Evolutionary conservation across 37 sponge, comb jelly and placozoan genomes (phyloP).

Genomic region (Spongia lamella): DNA sequence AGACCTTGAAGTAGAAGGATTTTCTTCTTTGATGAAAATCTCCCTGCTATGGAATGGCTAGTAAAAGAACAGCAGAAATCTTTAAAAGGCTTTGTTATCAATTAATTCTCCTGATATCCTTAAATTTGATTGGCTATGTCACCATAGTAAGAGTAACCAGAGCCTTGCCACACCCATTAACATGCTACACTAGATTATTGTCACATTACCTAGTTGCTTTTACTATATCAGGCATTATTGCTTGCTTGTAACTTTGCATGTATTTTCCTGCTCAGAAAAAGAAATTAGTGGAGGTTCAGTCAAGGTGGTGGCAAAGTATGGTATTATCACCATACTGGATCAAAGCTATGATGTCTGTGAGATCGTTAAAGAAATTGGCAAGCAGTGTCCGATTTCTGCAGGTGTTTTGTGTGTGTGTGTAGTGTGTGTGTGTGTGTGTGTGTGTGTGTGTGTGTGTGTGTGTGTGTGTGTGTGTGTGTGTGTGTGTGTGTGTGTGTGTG

Average conservation of each 20-base stretch:
- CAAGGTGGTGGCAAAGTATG: not conserved
- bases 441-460: not conserved
- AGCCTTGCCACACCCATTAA: too few relatives aligned
- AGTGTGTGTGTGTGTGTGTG: not conserved
- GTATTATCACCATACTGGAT: constrained; percentile 30
- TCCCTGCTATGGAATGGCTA: too few relatives aligned
- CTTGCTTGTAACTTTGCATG: constrained; percentile 1
- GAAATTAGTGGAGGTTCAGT: constrained; percentile 2
- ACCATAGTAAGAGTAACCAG: too few relatives aligned
- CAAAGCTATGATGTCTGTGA: constrained; percentile 1
- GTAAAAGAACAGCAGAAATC: too few relatives aligned
- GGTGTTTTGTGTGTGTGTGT: too few relatives aligned
- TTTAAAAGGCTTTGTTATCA: too few relatives aligned
- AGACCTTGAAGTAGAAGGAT: too few relatives aligned
- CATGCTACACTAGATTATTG: too few relatives aligned
- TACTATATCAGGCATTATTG: constrained; percentile 8
- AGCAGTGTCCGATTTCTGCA: constrained; percentile 1
- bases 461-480: not conserved
- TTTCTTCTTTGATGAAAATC: too few relatives aligned
- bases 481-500: constrained; percentile 32
- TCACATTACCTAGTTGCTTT: too few relatives aligned
- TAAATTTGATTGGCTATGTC: too few relatives aligned
- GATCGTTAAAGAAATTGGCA: not conserved
- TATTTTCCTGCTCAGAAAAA: not conserved
- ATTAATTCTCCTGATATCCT: too few relatives aligned